Conservation (phyloP, 2,888 invertebrate genomes). For the Volucella inflata region DNA sequence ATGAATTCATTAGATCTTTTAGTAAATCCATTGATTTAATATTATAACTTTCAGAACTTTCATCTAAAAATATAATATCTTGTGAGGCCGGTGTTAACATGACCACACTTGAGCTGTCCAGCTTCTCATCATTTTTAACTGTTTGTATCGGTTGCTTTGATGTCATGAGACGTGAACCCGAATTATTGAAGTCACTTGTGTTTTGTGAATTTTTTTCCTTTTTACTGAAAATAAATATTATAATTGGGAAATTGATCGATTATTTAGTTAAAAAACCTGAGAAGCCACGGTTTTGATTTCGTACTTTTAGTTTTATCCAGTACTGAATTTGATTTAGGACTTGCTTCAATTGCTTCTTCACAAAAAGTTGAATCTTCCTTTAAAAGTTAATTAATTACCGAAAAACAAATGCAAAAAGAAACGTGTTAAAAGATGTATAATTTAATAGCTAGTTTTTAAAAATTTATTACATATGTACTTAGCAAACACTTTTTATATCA, state of each 20-base stretch:
- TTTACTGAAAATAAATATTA: constrained; percentile 77
- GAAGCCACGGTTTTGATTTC: constrained; percentile 75
- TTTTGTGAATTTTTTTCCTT: constrained; percentile 75
- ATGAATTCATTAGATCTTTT: constrained; percentile 74
- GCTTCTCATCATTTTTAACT: background rate
- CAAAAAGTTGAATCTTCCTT: constrained; percentile 72
- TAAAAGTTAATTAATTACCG: constrained; percentile 4
- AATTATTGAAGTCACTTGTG: constrained; percentile 30
- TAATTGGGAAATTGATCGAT: background rate
- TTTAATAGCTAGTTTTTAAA: too few species aligned
- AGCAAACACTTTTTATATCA: too few species aligned
- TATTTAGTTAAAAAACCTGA: constrained; percentile 76
- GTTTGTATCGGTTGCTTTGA: background rate
- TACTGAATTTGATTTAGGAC: constrained; percentile 78
- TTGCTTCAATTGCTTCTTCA: constrained; percentile 79
- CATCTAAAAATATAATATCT: constrained; percentile 81
- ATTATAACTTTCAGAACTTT: constrained; percentile 76
- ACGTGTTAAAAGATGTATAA: background rate
- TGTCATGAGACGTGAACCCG: background rate
- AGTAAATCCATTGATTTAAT: constrained; percentile 79
- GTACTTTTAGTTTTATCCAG: constrained; percentile 75
- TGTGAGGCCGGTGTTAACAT: constrained; percentile 80
- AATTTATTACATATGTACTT: too few species aligned
- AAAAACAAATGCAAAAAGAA: background rate
- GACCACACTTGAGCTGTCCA: constrained; percentile 78